Evolutionary conservation across 2,113 vertebrate genomes (phyloP).

Genomic region (Psettodes erumei): DNA sequence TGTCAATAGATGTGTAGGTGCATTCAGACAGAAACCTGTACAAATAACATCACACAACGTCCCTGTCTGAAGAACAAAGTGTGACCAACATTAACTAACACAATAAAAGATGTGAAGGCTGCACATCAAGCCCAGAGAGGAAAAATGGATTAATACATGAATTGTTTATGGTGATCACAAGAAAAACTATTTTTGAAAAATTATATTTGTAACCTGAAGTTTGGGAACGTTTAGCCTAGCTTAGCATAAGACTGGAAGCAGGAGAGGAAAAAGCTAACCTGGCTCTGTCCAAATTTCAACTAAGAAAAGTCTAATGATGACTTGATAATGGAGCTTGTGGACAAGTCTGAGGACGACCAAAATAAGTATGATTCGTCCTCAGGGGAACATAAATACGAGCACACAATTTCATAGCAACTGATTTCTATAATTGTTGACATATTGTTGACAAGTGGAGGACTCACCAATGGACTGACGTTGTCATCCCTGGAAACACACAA

Average conservation of each 20-base stretch:
- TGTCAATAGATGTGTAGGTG: slow-evolving; percentile 5
- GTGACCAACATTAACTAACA: slow-evolving; percentile 17
- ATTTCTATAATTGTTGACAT: not conserved
- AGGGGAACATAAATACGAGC: not conserved
- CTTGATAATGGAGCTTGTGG: too few species aligned
- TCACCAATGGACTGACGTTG: not conserved
- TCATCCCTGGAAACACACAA: not conserved
- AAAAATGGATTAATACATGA: not conserved
- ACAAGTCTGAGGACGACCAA: not conserved
- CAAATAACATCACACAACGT: slow-evolving; percentile 32
- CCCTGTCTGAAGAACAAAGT: slow-evolving; percentile 16
- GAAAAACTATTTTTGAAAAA: too few species aligned
- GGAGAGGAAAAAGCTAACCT: not conserved
- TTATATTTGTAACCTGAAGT: too few species aligned
- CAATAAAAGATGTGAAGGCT: slow-evolving; percentile 41
- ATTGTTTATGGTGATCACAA: slow-evolving; percentile 1
- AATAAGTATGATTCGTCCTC: not conserved
- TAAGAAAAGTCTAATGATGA: too few species aligned
- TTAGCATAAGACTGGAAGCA: too few species aligned
- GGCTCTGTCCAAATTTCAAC: not conserved
- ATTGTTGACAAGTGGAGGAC: not conserved
- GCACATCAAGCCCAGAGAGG: not conserved
- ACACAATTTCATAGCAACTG: not conserved
- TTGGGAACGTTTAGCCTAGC: too few species aligned
- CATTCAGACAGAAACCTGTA: slow-evolving; percentile 22